Base-by-base conservation (phyloP, 2,113 vertebrate species). In the Eidolon helvum region DNA sequence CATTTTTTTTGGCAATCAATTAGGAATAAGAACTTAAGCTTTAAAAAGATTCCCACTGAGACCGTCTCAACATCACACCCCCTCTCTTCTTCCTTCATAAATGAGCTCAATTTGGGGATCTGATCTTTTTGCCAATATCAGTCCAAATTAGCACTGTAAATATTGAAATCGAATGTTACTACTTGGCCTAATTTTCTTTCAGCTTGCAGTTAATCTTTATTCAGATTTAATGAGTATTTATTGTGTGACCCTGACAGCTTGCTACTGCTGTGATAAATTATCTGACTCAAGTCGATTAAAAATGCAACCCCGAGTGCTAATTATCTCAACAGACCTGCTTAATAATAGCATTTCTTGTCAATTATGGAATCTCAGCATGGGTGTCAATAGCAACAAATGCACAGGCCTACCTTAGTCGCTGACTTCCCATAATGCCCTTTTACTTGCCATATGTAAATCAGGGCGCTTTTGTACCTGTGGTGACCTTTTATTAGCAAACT, bases 181-280 rank as follows among this genome's bases (percentile, higher is more conserved):
- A 92, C 97, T 98, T 98, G 96, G 98, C 98, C 98, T 98, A 98
- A 97, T 99, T 98, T 98, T 98, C 98, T 98, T 97, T 98, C 97
- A 98, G 98, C 95, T 98, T 28, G n/a, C 97, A 98, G 98, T 99
- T 99, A 99, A 99, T 99, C 99, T 99, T 99, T 99, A 99, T 99
- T 99, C 98, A 98, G 98, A 97, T 97, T 98, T 99, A 99, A 99
- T 99, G 98, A 99, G 98, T 99, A 99, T 99, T 99, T 99, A 99
- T 98, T 98, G 98, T 98, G 96, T 97, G 98, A 98, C 98, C 98
- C 98, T 99, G 99, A 98, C 99, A 99, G 98, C 98, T 98, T 98
- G 98, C 98, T 98, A 98, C 98, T 98, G 98, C 99, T 98, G 98
- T 99, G 99, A 99, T 99, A 99, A 99, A 99, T 99, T 98, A 99